Percentiles rank a stretch among this genome's conserved stretches.
These are phyloP conservation scores for Potamarius usumacintae DNA, from an alignment of 2,113 vertebrate species.

Conservation along the genomic window DNA sequence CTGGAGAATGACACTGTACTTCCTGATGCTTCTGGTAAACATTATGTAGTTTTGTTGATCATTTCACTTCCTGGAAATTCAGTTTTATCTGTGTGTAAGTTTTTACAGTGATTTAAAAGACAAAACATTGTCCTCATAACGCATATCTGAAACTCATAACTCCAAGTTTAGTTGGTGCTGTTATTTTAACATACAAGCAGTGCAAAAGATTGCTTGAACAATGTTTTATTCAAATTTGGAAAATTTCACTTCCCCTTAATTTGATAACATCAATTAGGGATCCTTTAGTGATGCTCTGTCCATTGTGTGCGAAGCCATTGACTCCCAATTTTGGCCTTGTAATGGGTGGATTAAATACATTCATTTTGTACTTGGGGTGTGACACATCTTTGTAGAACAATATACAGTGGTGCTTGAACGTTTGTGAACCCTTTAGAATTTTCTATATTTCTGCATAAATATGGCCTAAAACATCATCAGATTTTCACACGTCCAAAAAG, in stretches of 20 bases:
- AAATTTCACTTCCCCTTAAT: background rate
- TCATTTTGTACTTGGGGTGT: background rate
- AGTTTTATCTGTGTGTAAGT: background rate
- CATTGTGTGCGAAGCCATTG: too few relatives aligned
- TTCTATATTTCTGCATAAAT: too few relatives aligned
- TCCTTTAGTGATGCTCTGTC: background rate
- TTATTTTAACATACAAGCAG: background rate
- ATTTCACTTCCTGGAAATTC: too few relatives aligned
- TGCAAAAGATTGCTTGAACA: background rate
- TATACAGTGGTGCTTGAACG: background rate
- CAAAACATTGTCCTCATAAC: background rate
- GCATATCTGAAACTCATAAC: background rate
- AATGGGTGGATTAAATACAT: background rate
- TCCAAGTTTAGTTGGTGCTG: background rate
- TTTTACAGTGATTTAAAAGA: background rate
- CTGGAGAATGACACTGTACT: conserved; percentile 58
- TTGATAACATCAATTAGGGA: background rate
- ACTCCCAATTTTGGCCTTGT: background rate
- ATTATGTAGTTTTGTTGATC: background rate
- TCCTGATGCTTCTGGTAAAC: conserved; percentile 70
- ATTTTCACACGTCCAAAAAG: too few relatives aligned
- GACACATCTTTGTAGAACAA: background rate
- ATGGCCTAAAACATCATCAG: too few relatives aligned
- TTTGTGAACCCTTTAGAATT: too few relatives aligned
- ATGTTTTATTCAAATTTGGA: background rate